Evolutionary conservation across 2,113 vertebrate species (phyloP).

Genomic region (Heteronetta atricapilla): DNA sequence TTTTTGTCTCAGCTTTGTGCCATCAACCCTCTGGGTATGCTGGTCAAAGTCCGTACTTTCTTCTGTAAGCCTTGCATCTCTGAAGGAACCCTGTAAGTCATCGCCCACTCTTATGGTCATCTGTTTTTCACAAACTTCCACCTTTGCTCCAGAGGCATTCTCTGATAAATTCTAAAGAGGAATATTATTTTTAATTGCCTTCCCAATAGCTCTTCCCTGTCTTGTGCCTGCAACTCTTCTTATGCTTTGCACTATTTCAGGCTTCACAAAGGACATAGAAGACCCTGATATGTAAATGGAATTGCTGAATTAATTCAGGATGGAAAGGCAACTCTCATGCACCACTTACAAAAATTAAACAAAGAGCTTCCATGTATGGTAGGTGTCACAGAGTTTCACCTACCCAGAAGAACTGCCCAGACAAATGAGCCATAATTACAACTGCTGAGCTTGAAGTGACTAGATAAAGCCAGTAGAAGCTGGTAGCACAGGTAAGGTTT

Average conservation of each 20-base stretch:
- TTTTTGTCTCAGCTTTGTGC: background rate
- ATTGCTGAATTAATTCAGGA: background rate
- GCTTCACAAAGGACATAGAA: background rate
- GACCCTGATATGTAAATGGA: background rate
- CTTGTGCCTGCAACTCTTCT: background rate
- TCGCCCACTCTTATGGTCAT: background rate
- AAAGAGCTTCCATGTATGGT: background rate
- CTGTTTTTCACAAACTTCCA: background rate
- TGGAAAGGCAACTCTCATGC: background rate
- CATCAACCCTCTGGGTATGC: rapidly evolving
- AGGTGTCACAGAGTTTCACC: background rate
- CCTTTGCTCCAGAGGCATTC: background rate
- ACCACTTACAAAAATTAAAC: background rate
- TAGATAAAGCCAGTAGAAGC: background rate
- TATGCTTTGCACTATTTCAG: background rate
- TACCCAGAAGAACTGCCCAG: background rate
- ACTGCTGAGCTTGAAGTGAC: background rate
- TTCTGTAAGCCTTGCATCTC: background rate
- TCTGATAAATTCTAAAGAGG: background rate
- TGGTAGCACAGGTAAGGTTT: background rate
- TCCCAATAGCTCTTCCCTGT: background rate
- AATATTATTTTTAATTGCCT: background rate
- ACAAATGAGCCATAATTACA: background rate
- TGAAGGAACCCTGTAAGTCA: background rate
- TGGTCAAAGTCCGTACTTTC: background rate